phyloP scores from a whole-genome alignment of 2,888 invertebrate genomes.

The Altica lythri region DNA sequence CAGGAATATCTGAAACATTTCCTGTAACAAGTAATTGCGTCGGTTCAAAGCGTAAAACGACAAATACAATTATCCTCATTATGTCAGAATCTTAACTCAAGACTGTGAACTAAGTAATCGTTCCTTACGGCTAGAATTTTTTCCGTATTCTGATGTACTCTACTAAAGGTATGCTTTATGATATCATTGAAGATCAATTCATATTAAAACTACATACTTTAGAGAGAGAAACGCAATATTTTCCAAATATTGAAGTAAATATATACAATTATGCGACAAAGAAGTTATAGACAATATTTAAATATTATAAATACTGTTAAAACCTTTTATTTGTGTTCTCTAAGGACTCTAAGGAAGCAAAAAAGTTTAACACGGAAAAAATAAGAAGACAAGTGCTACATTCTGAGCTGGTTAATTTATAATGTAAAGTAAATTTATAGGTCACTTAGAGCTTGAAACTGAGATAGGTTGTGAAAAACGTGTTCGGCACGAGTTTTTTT shows the following conservation, averaged over 20 bases:
- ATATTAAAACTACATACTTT: too few species aligned
- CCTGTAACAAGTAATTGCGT: constrained; percentile 11
- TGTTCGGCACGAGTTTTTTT: constrained; percentile 43
- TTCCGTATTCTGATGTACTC: too few species aligned
- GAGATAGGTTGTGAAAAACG: constrained; percentile 50
- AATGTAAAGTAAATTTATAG: constrained; percentile 51
- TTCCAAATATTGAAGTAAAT: too few species aligned
- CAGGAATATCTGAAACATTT: constrained; percentile 22
- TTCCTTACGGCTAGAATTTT: constrained; percentile 21
- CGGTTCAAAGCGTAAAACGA: constrained; percentile 7
- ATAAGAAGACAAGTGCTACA: constrained; percentile 40
- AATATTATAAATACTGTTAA: too few species aligned
- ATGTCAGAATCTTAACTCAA: constrained; percentile 31
- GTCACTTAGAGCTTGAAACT: constrained; percentile 48
- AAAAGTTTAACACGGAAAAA: constrained; percentile 34
- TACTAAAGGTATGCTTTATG: too few species aligned
- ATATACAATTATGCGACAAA: too few species aligned
- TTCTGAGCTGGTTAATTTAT: constrained; percentile 48
- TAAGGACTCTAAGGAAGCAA: constrained; percentile 11
- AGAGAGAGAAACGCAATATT: too few species aligned
- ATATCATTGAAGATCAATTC: too few species aligned
- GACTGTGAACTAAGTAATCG: constrained; percentile 20
- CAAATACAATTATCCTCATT: constrained; percentile 34
- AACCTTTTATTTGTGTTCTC: not conserved
- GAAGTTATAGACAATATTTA: too few species aligned